A percentile compares a stretch with the other conserved stretches of the same genome.
phyloP scores from a whole-genome alignment of 2,797 vertebrate genomes.

The Thripadectes ignobilis region DNA sequence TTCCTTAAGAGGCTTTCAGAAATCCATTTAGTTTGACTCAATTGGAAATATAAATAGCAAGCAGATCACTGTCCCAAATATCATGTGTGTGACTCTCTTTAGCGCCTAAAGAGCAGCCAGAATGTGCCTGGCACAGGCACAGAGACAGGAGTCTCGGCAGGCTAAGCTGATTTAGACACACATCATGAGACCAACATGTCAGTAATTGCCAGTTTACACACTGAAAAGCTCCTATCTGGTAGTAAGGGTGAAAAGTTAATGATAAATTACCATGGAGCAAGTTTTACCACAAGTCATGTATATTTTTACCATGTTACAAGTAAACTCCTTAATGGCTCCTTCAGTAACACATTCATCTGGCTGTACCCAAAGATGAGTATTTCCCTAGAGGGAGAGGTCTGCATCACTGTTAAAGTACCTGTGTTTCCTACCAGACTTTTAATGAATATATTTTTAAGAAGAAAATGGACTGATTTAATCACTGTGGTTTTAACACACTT shows the following conservation, averaged over 20 bases:
- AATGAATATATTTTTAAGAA: background rate
- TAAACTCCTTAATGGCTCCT: background rate
- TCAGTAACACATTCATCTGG: background rate
- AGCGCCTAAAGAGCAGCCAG: background rate
- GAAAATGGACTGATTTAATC: background rate
- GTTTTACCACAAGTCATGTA: background rate
- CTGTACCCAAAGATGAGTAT: background rate
- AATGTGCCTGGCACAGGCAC: background rate
- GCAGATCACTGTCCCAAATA: slow-evolving; percentile 46
- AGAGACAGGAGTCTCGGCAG: background rate
- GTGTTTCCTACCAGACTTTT: background rate
- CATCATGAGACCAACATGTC: background rate
- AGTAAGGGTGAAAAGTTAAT: background rate
- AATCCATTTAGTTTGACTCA: slow-evolving; percentile 60
- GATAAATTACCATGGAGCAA: background rate
- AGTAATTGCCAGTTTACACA: background rate
- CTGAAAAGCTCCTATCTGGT: background rate
- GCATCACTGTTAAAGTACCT: background rate
- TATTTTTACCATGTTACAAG: background rate
- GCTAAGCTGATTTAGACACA: slow-evolving; percentile 32
- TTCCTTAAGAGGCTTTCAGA: slow-evolving; percentile 58
- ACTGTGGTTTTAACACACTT: background rate
- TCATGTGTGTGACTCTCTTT: background rate
- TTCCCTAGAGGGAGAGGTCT: background rate
- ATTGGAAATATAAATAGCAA: slow-evolving; percentile 59